Base-by-base conservation (phyloP, 2,113 vertebrate species). In the Baryphthengus martii region DNA sequence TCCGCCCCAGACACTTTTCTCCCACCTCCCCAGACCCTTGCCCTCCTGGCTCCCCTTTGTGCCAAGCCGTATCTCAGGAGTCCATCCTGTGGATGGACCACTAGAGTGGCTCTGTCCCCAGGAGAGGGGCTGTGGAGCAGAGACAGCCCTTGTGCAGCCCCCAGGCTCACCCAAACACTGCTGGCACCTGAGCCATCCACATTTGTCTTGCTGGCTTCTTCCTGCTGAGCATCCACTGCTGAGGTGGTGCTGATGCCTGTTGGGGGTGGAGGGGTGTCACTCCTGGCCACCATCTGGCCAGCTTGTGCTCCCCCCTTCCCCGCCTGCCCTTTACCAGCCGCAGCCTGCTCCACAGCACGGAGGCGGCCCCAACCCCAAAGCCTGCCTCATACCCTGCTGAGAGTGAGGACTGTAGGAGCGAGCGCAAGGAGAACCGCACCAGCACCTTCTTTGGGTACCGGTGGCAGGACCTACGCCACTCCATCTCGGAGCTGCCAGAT, bases 21-120 rank as follows among this genome's bases (percentile, higher is more conserved):
- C 62, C 39, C 53, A 33, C 24, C 40, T 66, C 37, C 55, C 73
- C 59, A 50, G 21, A 13, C 23, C 58, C 14, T 55, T 25, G 61
- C 45, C 45, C 13, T 42, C 45, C 50, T 10, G 2, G 55, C 25
- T 73, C 44, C 35, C 53, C 52, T 79, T 42, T 11, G 37, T 26
- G 40, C 29, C 37, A 37, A 71, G 18, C 23, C 1, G 1, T 23
- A 50, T 25, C 67, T 29, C 47, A 28, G 40, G 50, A 37, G 3
- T 39, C 82, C 4, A 1, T 70, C 44, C 62, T 17, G n/a, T 42
- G 24, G 8, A n/a, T 24, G 21, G n/a, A n/a, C 35, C 63, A 53
- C 31, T 40, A 39, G 0, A 0, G 39, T 24, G 13, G 33, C 25
- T 33, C 39, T 37, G 17, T 58, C 50, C 42, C 52, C 7, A 0